Base-by-base conservation (phyloP, 2,113 vertebrate species). In the Thalassarche chlororhynchos region DNA sequence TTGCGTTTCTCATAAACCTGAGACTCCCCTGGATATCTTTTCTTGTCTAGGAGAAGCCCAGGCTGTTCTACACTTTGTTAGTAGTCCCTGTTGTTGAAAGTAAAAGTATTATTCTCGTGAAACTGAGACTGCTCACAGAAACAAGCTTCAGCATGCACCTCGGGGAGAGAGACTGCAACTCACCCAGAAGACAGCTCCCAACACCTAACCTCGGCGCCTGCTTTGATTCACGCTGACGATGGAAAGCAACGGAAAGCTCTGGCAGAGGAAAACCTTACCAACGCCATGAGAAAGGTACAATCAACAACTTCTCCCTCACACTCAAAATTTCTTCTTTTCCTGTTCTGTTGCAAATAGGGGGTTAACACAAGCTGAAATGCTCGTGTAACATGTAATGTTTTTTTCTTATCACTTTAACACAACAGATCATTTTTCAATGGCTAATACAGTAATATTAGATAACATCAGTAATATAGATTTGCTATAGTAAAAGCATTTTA, bases 241-340 rank as follows among this genome's bases (percentile, higher is more conserved):
- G 8, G 61, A 61, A 74, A 47, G 23, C 46, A 38, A 14, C 1
- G 2, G 60, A 66, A 88, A 68, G 55, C 40, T 72, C 64, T 47
- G 38, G 31, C 4, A 70, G 36, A 52, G 20, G 60, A 54, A 84
- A 66, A 46, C 1, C 17, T 49, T 6, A 7, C 21, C 31, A 26
- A 1, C 1, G 2, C 25, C 9, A 49, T 3, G 1, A 16, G 18
- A 47, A 77, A 65, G 24, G 19, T 34, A 32, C 8, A 64, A 89
- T 2, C 8, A 3, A 47, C 62, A 51, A n/a, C 25, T 29, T 9
- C 47, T 60, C 36, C 49, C 29, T 47, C 0, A 0, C 1, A 0
- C 31, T 54, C 77, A 81, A 6, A 49, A 81, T 10, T 10, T 60
- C 31, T 57, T 25, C 47, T 42, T 77, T 65, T 24, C 55, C 8